phyloP scores from a whole-genome alignment of 2,888 invertebrate species.

The Phortica magna region DNA sequence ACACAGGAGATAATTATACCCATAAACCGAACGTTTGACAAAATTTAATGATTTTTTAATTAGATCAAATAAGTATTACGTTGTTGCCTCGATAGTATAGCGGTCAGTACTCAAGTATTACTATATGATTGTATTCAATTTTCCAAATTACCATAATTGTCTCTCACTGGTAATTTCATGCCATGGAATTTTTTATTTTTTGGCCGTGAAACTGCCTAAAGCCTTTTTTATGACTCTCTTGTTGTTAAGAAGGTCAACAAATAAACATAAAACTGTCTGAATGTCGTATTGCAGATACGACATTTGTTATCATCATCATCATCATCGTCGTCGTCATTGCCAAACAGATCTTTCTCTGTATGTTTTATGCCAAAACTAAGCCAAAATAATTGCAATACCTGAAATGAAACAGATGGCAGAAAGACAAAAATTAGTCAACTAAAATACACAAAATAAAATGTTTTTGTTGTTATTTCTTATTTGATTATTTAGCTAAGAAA shows the following conservation, averaged over 20 bases:
- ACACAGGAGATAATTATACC: too few relatives aligned
- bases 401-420: conserved; percentile 5
- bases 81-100: too few relatives aligned
- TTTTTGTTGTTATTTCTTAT: not conserved
- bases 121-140: too few relatives aligned
- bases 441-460: not conserved
- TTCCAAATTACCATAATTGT: too few relatives aligned
- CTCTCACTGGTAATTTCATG: too few relatives aligned
- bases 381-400: conserved; percentile 23
- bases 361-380: conserved; percentile 8
- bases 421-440: conserved; percentile 12
- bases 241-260: not conserved
- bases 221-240: not conserved
- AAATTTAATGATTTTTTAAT: too few relatives aligned
- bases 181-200: too few relatives aligned
- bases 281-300: conserved; percentile 21
- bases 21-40: too few relatives aligned
- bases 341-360: not conserved
- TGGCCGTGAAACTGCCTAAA: too few relatives aligned
- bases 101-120: too few relatives aligned
- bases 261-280: not conserved
- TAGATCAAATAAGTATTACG: too few relatives aligned
- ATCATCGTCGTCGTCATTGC: conserved; percentile 6
- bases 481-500: conserved; percentile 1
- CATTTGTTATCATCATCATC: conserved; percentile 2